Conservation (phyloP, 2,888 invertebrate genomes). For the Hesperia comma region DNA sequence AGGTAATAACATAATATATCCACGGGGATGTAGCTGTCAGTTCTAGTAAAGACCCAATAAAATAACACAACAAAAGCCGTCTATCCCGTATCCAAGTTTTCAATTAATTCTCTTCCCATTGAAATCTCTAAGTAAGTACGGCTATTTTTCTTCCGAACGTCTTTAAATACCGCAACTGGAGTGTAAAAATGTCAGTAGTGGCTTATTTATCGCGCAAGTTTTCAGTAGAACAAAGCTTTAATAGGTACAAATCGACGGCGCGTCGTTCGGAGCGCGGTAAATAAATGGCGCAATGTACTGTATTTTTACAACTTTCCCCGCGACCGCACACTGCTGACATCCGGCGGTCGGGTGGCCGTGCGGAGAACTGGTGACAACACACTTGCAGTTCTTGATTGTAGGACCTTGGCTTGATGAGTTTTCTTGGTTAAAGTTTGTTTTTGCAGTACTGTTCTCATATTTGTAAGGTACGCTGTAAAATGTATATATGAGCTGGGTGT, state of each 20-base stretch:
- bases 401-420: no score
- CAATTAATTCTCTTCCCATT: constrained; percentile 19
- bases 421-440: no score
- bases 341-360: background rate
- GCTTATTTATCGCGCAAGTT: constrained; percentile 35
- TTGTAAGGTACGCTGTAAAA: no score
- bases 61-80: background rate
- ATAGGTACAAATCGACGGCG: constrained; percentile 35
- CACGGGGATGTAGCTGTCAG: no score
- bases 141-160: constrained; percentile 31
- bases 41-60: no score
- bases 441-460: no score
- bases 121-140: constrained; percentile 18
- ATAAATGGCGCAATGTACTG: constrained; percentile 32
- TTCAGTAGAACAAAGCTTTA: constrained; percentile 36
- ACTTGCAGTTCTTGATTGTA: no score
- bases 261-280: constrained; percentile 25
- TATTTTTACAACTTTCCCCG: constrained; percentile 14
- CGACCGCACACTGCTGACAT: constrained; percentile 2
- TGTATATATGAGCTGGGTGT: no score
- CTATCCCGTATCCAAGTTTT: constrained; percentile 10
- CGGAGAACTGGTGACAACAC: no score
- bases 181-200: constrained; percentile 37
- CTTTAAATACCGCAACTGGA: constrained; percentile 36
- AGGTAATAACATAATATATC: no score